phyloP scores from a whole-genome alignment of 2,888 invertebrate genomes.

The Drosophila merina region DNA sequence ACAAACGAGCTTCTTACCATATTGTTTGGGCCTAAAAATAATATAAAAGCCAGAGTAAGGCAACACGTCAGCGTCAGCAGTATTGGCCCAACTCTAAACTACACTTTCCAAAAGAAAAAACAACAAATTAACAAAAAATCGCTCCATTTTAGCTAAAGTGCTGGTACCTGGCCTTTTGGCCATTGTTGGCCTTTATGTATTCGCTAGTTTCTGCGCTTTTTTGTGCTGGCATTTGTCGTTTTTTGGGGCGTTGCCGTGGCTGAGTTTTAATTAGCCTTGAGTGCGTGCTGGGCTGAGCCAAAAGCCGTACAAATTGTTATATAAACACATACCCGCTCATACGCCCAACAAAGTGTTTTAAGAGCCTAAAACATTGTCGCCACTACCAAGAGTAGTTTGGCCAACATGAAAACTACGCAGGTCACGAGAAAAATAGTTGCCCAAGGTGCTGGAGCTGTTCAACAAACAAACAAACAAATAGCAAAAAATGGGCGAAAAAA shows the following conservation, averaged over 20 bases:
- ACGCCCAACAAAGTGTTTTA: slow-evolving; percentile 61
- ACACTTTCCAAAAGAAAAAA: slow-evolving; percentile 8
- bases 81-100: slow-evolving; percentile 51
- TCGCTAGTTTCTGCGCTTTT: slow-evolving; percentile 13
- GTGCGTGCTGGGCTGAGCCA: slow-evolving; percentile 60
- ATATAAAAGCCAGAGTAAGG: slow-evolving; percentile 36
- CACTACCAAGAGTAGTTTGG: slow-evolving; percentile 51
- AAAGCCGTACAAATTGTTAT: slow-evolving; percentile 76
- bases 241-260: slow-evolving; percentile 61
- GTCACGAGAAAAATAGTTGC: slow-evolving; percentile 32
- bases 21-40: slow-evolving; percentile 47
- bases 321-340: slow-evolving; percentile 59
- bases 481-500: not conserved
- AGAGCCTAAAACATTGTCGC: slow-evolving; percentile 67
- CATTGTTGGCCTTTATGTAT: slow-evolving; percentile 25
- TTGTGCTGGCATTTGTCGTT: slow-evolving; percentile 23
- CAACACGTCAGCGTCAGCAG: slow-evolving; percentile 66
- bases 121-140: not conserved
- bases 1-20: slow-evolving; percentile 18
- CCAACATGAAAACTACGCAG: slow-evolving; percentile 26
- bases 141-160: slow-evolving; percentile 14
- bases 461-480: slow-evolving; percentile 2
- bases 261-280: slow-evolving; percentile 75
- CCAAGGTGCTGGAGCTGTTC: slow-evolving; percentile 31
- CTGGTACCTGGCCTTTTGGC: slow-evolving; percentile 35